Evolutionary conservation across 2,113 vertebrate species (phyloP), one percentile per base, ranked within the genome.

Genomic region (Speoplatyrhinus poulsoni): DNA sequence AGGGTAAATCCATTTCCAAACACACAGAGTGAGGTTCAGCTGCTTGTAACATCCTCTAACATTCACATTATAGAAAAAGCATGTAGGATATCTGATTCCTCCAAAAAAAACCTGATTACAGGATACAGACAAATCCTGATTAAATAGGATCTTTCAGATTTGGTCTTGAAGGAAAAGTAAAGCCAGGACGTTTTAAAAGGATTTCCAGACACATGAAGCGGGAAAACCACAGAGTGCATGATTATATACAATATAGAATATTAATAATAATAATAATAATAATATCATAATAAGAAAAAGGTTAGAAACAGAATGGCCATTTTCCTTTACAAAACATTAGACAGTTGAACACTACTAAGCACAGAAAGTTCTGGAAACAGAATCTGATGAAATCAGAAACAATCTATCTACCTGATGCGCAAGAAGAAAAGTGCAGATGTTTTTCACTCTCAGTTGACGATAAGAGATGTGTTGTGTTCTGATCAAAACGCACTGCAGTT

Each of bases 81-180:
- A 26, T 0, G 5, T 9, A 32, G 3, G 41, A 15, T 12, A 16
- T 7, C 15, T 66, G 32, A 61, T 41, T 61, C 57, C 13, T 58
- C 12, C 9, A 65, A 65, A 26, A 78, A 63, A 52, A 46, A 13
- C 9, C 9, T 46, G 63, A 59, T 62, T 71, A 59, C 1, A 15
- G 60, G 32, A 50, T 58, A 70, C n/a, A 33, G 46, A 56, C 69
- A 76, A 81, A 82, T 82, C 77, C 76, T 69, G 79, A 84, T 84
- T 78, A 82, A 32, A 6, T 47, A 53, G 69, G 83, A 84, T 85
- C 75, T 46, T 58, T 68, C 65, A 70, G 76, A 85, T 81, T 76
- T 73, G 73, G 69, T 79, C 71, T 67, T 46, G 6, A 36, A 55
- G 33, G 17, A 63, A 26, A 67, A 58, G 68, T 75, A 80, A 61